Conservation (phyloP, 2,797 vertebrate species). For the Notolepis coatsorum region DNA sequence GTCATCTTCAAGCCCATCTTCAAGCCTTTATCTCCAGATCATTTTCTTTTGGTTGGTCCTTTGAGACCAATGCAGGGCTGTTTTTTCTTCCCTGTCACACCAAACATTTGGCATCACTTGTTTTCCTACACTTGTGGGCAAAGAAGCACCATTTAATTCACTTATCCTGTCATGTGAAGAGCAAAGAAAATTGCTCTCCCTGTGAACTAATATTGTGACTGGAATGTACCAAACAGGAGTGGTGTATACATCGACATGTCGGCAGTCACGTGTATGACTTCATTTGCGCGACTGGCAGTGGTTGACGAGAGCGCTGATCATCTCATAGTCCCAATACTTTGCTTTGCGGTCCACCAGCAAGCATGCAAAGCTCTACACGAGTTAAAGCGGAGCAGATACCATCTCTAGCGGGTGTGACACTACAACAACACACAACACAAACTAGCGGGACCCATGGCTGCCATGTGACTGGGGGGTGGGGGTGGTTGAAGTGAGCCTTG, state of each 20-base stretch:
- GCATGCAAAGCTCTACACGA: slow-evolving; percentile 13
- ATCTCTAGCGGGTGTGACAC: slow-evolving; percentile 57
- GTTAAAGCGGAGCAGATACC: slow-evolving; percentile 47
- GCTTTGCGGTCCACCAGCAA: slow-evolving; percentile 27
- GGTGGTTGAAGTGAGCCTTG: slow-evolving; percentile 43
- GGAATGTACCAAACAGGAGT: slow-evolving; percentile 27
- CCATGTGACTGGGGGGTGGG: slow-evolving; percentile 42
- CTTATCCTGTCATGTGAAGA: slow-evolving; percentile 44
- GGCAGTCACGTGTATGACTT: slow-evolving; percentile 7
- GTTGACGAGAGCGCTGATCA: slow-evolving; percentile 38
- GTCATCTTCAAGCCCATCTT: slow-evolving; percentile 54
- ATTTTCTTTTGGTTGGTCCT: slow-evolving; percentile 65
- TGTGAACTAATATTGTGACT: slow-evolving; percentile 41
- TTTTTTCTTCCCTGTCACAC: slow-evolving; percentile 67
- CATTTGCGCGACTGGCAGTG: slow-evolving; percentile 20
- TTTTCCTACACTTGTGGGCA: slow-evolving; percentile 68
- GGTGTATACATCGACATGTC: slow-evolving; percentile 6
- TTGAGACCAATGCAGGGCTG: slow-evolving; percentile 60
- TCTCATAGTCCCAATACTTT: slow-evolving; percentile 53
- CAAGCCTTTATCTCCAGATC: slow-evolving; percentile 49
- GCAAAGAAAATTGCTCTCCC: slow-evolving; percentile 54
- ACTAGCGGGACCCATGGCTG: slow-evolving; percentile 50
- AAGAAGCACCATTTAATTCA: slow-evolving; percentile 72
- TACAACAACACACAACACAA: slow-evolving; percentile 29
- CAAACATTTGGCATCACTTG: slow-evolving; percentile 73